A percentile compares a stretch with the other conserved stretches of the same genome.
These are phyloP conservation scores for Gobionotothen gibberifrons DNA, from an alignment of 2,797 vertebrate genomes.

Conservation along the genomic window DNA sequence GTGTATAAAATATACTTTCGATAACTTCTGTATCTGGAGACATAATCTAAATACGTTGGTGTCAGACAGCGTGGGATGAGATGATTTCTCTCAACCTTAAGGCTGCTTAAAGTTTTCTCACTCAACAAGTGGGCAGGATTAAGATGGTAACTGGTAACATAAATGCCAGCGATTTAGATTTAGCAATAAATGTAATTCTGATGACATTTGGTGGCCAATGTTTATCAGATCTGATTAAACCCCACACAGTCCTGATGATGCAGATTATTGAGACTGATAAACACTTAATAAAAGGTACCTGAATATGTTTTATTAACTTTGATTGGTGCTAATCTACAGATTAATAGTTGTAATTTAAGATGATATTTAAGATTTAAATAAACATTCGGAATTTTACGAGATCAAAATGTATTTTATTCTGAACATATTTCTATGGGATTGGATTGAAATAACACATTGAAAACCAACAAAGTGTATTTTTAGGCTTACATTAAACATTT, in stretches of 20 bases:
- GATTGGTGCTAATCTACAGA: background rate
- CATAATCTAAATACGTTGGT: background rate
- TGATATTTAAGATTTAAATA: background rate
- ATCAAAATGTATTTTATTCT: background rate
- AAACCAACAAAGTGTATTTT: background rate
- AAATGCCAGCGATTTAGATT: background rate
- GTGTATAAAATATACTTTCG: background rate
- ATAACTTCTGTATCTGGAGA: background rate
- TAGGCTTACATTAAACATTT: background rate
- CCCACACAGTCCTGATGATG: background rate
- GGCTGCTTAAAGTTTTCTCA: background rate
- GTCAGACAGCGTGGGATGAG: background rate
- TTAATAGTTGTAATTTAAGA: too few species aligned
- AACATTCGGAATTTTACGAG: background rate
- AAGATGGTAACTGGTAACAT: background rate
- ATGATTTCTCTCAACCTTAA: background rate
- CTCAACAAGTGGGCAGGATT: background rate
- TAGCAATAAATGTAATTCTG: background rate
- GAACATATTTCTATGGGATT: background rate
- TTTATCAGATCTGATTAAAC: background rate
- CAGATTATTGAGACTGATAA: background rate
- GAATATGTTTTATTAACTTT: background rate
- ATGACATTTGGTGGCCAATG: background rate
- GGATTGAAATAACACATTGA: background rate
- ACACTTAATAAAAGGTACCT: background rate